phyloP scores from a whole-genome alignment of 1,140 invertebrate genomes.

The Eupeodes corollae region DNA sequence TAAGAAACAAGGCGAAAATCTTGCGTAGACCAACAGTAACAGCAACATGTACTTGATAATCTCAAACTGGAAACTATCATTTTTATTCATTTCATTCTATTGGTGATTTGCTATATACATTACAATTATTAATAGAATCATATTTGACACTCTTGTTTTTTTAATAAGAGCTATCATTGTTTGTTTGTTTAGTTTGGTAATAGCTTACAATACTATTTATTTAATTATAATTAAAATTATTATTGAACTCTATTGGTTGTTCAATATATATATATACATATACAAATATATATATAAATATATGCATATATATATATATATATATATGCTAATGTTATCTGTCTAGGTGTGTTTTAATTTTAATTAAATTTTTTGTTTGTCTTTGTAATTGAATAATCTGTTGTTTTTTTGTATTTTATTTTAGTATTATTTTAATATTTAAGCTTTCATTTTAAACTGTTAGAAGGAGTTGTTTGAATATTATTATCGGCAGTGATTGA shows the following conservation, averaged over 20 bases:
- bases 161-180: not conserved
- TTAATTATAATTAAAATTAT: not conserved
- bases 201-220: not conserved
- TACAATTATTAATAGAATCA: not conserved
- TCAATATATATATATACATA: not conserved
- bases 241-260: not conserved
- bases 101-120: not conserved
- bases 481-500: slow-evolving; percentile 35
- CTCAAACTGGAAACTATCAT: not conserved
- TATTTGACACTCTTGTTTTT: not conserved
- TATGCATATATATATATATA: not conserved
- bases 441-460: slow-evolving; percentile 29
- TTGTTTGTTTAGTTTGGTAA: not conserved
- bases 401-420: slow-evolving; percentile 1
- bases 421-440: slow-evolving; percentile 6
- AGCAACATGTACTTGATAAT: not conserved
- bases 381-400: not conserved
- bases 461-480: slow-evolving; percentile 25
- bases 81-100: not conserved
- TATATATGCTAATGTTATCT: not conserved
- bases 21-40: not conserved
- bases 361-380: slow-evolving; percentile 3
- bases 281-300: not conserved
- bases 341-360: not conserved
- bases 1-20: slow-evolving; percentile 12